These are phyloP conservation scores for Halichoeres trimaculatus DNA, from an alignment of 2,113 vertebrate species.

Conservation along the genomic window DNA sequence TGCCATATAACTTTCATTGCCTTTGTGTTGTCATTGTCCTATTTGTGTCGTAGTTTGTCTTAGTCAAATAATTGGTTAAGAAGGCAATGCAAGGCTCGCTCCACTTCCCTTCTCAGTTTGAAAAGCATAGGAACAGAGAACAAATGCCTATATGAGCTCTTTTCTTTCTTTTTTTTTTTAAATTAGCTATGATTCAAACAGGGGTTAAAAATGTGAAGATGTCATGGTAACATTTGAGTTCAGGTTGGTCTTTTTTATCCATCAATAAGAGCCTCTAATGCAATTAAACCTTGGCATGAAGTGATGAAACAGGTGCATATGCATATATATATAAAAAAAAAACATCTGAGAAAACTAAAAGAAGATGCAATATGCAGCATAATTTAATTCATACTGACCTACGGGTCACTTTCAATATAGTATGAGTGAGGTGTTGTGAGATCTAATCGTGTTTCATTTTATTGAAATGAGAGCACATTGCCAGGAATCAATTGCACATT, in stretches of 20 bases:
- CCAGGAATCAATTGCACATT: constrained; percentile 63
- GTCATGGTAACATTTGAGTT: constrained; percentile 13
- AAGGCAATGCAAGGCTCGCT: constrained; percentile 15
- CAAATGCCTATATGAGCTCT: rapidly evolving
- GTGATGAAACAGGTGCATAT: constrained; percentile 34
- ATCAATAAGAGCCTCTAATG: constrained; percentile 33
- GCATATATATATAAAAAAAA: too few species aligned
- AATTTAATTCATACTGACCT: constrained; percentile 66
- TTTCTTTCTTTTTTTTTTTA: not conserved
- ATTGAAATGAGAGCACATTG: constrained; percentile 75
- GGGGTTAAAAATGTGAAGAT: constrained; percentile 11
- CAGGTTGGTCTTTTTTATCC: constrained; percentile 34
- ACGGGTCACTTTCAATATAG: constrained; percentile 79
- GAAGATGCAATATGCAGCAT: constrained; percentile 36
- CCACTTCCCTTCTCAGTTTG: constrained; percentile 26
- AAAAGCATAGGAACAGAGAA: constrained; percentile 11
- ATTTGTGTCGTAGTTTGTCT: constrained; percentile 67
- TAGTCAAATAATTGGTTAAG: constrained; percentile 60
- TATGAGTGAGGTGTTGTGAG: constrained; percentile 72
- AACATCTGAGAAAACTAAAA: constrained; percentile 7
- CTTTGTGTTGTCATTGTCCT: constrained; percentile 72
- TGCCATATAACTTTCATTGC: constrained; percentile 55
- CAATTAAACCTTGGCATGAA: constrained; percentile 27
- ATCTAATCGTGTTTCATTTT: constrained; percentile 75
- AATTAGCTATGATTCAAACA: constrained; percentile 7